These are phyloP conservation scores for Polydrusus cervinus DNA, from an alignment of 2,888 invertebrate species.

Conservation along the genomic window DNA sequence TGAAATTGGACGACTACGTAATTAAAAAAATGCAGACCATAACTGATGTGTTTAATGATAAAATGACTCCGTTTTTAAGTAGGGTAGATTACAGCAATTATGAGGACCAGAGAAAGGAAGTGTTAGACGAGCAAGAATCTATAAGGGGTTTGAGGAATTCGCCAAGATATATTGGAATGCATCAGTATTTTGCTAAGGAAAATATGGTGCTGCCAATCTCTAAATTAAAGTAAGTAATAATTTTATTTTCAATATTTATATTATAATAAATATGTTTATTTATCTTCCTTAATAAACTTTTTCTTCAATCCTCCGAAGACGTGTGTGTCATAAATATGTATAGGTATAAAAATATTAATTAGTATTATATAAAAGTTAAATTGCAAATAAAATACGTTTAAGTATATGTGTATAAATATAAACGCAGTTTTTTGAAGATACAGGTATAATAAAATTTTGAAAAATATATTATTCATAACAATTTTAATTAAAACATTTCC, in stretches of 20 bases:
- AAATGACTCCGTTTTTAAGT: constrained; percentile 58
- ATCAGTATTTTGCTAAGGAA: constrained; percentile 64
- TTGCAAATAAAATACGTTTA: too few species aligned
- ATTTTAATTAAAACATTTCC: too few species aligned
- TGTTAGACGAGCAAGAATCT: constrained; percentile 15
- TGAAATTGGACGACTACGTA: constrained; percentile 59
- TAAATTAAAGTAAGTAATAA: constrained; percentile 43
- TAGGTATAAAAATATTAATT: too few species aligned
- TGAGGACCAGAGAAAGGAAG: constrained; percentile 32
- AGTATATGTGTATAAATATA: too few species aligned
- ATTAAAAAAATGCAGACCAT: constrained; percentile 70
- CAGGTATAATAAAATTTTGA: too few species aligned
- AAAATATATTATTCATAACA: too few species aligned
- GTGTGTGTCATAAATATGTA: too few species aligned
- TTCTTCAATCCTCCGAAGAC: neutral
- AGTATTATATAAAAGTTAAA: too few species aligned
- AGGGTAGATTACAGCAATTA: constrained; percentile 36
- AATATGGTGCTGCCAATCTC: constrained; percentile 67
- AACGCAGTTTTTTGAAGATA: too few species aligned
- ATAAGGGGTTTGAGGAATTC: constrained; percentile 35
- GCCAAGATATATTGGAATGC: constrained; percentile 56
- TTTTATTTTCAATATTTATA: too few species aligned
- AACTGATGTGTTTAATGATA: constrained; percentile 59
- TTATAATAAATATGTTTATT: too few species aligned
- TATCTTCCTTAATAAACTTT: too few species aligned